phyloP scores from a whole-genome alignment of 37 sponge, comb jelly and placozoan genomes.

The Agelas oroides region DNA sequence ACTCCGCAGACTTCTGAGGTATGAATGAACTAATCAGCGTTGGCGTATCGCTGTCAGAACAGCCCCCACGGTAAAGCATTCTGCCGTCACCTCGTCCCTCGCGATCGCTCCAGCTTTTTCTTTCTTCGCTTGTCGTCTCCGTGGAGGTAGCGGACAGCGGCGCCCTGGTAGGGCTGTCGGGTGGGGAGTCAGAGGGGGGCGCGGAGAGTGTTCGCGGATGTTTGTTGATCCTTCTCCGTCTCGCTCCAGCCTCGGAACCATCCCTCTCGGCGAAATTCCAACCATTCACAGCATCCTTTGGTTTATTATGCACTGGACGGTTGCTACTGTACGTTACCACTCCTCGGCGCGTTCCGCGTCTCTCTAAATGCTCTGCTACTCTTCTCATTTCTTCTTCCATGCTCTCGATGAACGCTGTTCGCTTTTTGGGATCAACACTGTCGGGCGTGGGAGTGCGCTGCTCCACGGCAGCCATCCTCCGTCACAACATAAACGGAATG shows the following conservation, averaged over 20 bases:
- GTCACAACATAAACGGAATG: neutral
- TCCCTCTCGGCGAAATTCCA: neutral
- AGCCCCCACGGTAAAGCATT: too few species aligned
- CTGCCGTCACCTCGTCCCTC: too few species aligned
- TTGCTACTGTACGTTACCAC: neutral
- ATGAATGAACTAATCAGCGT: too few species aligned
- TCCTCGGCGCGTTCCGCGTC: constrained; percentile 14
- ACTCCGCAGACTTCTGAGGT: too few species aligned
- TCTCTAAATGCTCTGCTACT: constrained; percentile 52
- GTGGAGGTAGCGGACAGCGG: too few species aligned
- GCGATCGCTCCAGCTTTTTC: too few species aligned
- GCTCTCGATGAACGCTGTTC: constrained; percentile 42
- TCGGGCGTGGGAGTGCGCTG: constrained; percentile 11
- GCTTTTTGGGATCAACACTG: neutral
- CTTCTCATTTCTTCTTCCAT: constrained; percentile 66
- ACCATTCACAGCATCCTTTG: neutral
- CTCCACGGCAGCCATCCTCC: constrained; percentile 56
- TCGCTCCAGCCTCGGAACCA: neutral
- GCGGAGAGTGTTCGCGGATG: neutral
- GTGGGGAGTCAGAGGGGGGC: too few species aligned
- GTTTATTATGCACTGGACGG: neutral
- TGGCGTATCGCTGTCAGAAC: too few species aligned
- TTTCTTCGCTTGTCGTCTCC: too few species aligned
- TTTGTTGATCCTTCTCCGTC: neutral
- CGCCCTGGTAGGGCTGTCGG: too few species aligned